Evolutionary conservation across 2,113 vertebrate species (phyloP), one percentile per base, ranked within the genome.

Genomic region (Monarcha castaneiventris): DNA sequence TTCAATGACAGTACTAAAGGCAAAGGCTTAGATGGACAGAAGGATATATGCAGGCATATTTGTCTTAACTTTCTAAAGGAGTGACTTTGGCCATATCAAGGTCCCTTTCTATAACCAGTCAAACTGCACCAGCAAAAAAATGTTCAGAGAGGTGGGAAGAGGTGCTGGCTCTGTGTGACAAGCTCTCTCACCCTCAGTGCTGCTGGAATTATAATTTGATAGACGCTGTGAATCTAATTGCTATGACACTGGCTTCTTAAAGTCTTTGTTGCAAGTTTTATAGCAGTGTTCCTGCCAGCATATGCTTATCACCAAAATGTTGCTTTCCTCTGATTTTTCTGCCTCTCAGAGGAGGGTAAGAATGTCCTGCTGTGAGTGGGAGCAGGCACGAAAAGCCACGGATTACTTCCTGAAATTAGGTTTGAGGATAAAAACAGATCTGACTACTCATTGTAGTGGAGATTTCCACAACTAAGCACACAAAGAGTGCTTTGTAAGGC

Each of bases 241-340:
- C 55, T 63, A 3, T 43, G 25, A 30, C 72, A 43, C 14, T 83
- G 46, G 51, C 55, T 96, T 93, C 85, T 64, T 52, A 43, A 91
- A 96, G 43, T 44, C 48, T 90, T 81, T 90, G 64, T 74, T 74
- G 48, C 35, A 86, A 88, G 64, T 84, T 90, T 90, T 84, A 58
- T 22, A 88, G 79, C 33, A 25, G n/a, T 27, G 23, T 35, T 93
- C 51, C 76, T 80, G 55, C 26, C 59, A 88, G 76, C 35, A 29
- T 41, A 66, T 0, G 18, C 55, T 86, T 96, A 94, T 93, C 90
- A 71, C 72, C 16, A 63, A 80, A 94, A 81, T 35, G 43, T 78
- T 77, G 55, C 76, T 74, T 94, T 96, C 68, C 80, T 89, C 64
- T 71, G 79, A 84, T 71, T 89, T 89, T 94, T 92, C 68, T 88